These are phyloP conservation scores for Pholis gunnellus DNA, from an alignment of 2,113 vertebrate species.

Conservation along the genomic window DNA sequence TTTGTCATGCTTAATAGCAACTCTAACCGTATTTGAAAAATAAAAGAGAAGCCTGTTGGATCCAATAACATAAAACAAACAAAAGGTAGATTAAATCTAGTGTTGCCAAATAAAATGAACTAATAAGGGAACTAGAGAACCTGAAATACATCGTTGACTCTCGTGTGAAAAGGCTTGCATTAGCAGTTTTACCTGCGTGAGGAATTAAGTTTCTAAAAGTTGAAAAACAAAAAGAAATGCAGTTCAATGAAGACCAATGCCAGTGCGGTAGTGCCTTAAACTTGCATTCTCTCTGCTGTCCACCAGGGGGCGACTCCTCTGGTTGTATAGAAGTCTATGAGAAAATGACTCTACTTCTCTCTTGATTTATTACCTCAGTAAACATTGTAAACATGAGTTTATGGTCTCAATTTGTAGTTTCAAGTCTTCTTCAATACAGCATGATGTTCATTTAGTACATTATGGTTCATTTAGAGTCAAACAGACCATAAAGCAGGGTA, in stretches of 20 bases:
- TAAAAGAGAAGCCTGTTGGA: neutral
- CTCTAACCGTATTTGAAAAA: neutral
- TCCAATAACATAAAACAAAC: conserved; percentile 10
- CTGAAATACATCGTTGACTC: neutral
- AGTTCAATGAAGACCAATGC: neutral
- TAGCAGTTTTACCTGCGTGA: neutral
- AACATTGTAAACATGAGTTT: no score
- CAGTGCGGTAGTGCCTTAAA: neutral
- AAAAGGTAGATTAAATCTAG: neutral
- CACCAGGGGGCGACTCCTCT: neutral
- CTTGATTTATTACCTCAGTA: no score
- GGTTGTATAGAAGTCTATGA: neutral
- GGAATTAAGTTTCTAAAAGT: neutral
- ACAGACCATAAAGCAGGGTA: no score
- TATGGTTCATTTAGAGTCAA: no score
- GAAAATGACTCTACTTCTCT: no score
- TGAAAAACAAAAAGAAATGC: neutral
- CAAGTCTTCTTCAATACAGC: no score
- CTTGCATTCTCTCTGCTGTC: neutral
- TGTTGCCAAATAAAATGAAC: conserved; percentile 1
- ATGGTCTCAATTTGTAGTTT: no score
- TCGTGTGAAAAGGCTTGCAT: neutral
- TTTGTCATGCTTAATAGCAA: neutral
- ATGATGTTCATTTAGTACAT: no score
- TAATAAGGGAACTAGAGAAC: neutral